Base-by-base conservation (phyloP, 2,888 invertebrate species). In the Corythucha ciliata region DNA sequence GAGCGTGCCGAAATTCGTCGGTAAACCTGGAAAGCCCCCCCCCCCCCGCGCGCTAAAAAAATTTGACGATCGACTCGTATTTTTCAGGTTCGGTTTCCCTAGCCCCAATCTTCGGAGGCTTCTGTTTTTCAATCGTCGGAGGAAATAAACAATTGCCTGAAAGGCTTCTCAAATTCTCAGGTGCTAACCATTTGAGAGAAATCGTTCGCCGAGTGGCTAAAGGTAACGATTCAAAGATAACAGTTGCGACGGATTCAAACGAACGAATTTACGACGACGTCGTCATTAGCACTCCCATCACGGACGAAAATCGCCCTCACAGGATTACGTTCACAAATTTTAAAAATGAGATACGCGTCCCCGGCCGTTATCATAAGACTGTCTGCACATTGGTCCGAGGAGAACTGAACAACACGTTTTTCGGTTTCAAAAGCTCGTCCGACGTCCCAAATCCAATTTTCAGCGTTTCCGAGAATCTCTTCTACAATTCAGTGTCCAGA, bases 281-380 rank as follows among this genome's bases (percentile, higher is more conserved):
- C 2, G 70, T 80, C 36, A 57, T 80, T 16, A 78, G 79, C 14
- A 63, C 71, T 24, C 79, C 79, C 1, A 63, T 77, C 29, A 72
- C 72, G 6, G 22, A 25, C 6, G 56, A 55, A 1, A 69, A 72
- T 62, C 70, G 67, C 32, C 50, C 63, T 53, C 63, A 59, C 41
- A 61, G 64, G 10, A 71, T 78, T 18, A 58, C 65, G 41, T 75
- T 78, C 62, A 65, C 65, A 41, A 62, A 54, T 67, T 69, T 70
- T 72, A 63, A 66, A 6, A 55, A 59, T 7, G 55, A 64, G 22
- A 58, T 70, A 7, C 47, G 62, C 2, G 66, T 72, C 59, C 55
- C 62, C 7, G 71, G 70, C 5, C 59, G 63, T 36, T 77, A 70
- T 61, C 78, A 79, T 60, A 66, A 68, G 29, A 75, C 76, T 2